Evolutionary conservation across 2,113 vertebrate genomes (phyloP).

Genomic region (Coptodon rendalli): DNA sequence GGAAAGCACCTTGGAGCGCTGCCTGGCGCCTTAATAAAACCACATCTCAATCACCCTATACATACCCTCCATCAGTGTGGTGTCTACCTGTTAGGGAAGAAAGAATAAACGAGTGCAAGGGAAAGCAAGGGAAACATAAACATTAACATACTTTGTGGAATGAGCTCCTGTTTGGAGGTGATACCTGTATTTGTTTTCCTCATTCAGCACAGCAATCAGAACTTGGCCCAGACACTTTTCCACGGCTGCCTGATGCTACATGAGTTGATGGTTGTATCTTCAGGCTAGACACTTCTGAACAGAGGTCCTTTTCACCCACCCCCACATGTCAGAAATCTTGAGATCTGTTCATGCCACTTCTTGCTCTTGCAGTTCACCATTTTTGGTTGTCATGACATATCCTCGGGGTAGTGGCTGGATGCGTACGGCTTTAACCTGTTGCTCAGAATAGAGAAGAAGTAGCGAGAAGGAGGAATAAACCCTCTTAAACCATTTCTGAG

Average conservation of each 20-base stretch:
- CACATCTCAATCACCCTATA: conserved; percentile 44
- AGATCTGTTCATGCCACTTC: conserved; percentile 73
- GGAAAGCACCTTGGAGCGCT: conserved; percentile 34
- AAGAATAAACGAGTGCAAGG: background rate
- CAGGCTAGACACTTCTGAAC: conserved; percentile 64
- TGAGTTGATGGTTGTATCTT: conserved; percentile 71
- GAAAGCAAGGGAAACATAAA: background rate
- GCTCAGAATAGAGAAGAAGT: background rate
- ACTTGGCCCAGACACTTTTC: conserved; percentile 43
- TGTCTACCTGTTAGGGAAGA: background rate
- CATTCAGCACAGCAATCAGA: conserved; percentile 26
- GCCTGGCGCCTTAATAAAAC: conserved; percentile 53
- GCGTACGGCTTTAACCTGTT: conserved; percentile 34
- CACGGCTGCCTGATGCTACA: conserved; percentile 50
- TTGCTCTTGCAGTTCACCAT: conserved; percentile 65
- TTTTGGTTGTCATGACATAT: conserved; percentile 73
- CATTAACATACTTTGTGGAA: conserved; percentile 8
- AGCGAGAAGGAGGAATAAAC: background rate
- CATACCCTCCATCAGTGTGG: background rate
- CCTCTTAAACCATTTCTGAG: background rate
- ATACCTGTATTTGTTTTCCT: conserved; percentile 54
- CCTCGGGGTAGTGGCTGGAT: conserved; percentile 51
- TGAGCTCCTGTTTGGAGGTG: conserved; percentile 28
- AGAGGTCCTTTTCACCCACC: conserved; percentile 62
- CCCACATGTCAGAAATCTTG: conserved; percentile 59